Percentiles rank a stretch among this genome's conserved stretches.
These are phyloP conservation scores for Acanthisitta chloris DNA, from an alignment of 2,113 vertebrate genomes.

Conservation along the genomic window DNA sequence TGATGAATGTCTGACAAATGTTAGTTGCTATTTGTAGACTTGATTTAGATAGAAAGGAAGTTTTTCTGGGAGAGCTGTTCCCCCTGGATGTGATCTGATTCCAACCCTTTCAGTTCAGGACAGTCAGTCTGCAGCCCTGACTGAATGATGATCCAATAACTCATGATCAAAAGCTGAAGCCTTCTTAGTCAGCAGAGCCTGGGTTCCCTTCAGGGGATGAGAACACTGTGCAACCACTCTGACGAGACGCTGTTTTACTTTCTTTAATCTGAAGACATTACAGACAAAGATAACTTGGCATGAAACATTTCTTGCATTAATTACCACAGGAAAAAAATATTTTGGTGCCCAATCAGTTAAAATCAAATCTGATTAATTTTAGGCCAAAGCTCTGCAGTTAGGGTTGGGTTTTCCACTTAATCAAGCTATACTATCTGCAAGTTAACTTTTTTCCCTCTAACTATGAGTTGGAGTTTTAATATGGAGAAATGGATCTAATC, in stretches of 20 bases:
- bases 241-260: constrained; percentile 58
- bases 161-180: constrained; percentile 73
- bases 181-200: constrained; percentile 71
- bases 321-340: constrained; percentile 64
- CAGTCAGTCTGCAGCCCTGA: constrained; percentile 47
- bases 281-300: constrained; percentile 40
- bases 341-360: constrained; percentile 19
- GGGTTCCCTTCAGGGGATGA: constrained; percentile 69
- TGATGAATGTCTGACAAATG: constrained; percentile 66
- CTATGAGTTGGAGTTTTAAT: constrained; percentile 31
- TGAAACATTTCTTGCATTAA: constrained; percentile 65
- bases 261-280: constrained; percentile 70
- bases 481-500: constrained; percentile 43
- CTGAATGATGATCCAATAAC: constrained; percentile 74
- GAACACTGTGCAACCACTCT: constrained; percentile 33
- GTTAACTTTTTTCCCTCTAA: constrained; percentile 47
- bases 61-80: constrained; percentile 19
- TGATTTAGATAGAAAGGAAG: constrained; percentile 59
- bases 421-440: constrained; percentile 42
- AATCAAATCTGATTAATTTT: constrained; percentile 52
- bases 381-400: constrained; percentile 19
- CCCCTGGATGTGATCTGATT: constrained; percentile 44
- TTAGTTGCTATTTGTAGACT: constrained; percentile 62
- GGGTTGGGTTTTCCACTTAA: constrained; percentile 53
- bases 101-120: constrained; percentile 56